phyloP scores from a whole-genome alignment of 1,140 invertebrate genomes.

The Listronotus oregonensis region DNA sequence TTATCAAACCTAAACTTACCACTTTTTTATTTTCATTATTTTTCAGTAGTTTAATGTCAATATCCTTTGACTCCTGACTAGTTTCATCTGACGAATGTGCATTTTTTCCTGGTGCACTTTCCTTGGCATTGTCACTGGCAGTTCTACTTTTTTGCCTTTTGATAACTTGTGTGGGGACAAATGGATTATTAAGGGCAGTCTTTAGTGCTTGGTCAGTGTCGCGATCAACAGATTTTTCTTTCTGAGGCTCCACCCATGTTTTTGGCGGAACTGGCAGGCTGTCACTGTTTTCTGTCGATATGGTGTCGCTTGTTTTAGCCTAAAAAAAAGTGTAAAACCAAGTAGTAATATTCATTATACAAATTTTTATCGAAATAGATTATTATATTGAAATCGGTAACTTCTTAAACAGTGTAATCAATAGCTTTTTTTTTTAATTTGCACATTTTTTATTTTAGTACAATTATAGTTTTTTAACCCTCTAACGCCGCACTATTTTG shows the following conservation, averaged over 20 bases:
- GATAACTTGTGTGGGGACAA: constrained; percentile 38
- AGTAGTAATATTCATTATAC: too few relatives aligned
- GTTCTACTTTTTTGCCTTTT: constrained; percentile 35
- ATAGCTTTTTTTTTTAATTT: too few relatives aligned
- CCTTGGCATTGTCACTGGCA: constrained; percentile 28
- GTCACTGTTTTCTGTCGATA: background rate
- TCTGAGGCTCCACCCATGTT: constrained; percentile 33
- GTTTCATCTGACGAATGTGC: background rate
- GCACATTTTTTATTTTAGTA: too few relatives aligned
- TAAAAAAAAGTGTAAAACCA: too few relatives aligned
- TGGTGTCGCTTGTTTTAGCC: constrained; percentile 6
- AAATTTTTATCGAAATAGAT: too few relatives aligned
- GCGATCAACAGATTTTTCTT: constrained; percentile 5
- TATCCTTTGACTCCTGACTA: background rate
- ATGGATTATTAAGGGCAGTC: constrained; percentile 32
- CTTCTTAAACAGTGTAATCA: too few relatives aligned
- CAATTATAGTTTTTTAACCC: too few relatives aligned
- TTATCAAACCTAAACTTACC: background rate
- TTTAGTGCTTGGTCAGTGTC: constrained; percentile 22
- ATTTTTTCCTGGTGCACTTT: constrained; percentile 51
- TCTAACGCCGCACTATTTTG: too few relatives aligned
- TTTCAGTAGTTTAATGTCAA: constrained; percentile 53
- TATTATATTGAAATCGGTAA: too few relatives aligned
- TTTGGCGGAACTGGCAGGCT: constrained; percentile 30
- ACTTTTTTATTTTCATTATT: constrained; percentile 44